Conservation (phyloP, 2,797 vertebrate genomes). For the Gallinago solitaria region DNA sequence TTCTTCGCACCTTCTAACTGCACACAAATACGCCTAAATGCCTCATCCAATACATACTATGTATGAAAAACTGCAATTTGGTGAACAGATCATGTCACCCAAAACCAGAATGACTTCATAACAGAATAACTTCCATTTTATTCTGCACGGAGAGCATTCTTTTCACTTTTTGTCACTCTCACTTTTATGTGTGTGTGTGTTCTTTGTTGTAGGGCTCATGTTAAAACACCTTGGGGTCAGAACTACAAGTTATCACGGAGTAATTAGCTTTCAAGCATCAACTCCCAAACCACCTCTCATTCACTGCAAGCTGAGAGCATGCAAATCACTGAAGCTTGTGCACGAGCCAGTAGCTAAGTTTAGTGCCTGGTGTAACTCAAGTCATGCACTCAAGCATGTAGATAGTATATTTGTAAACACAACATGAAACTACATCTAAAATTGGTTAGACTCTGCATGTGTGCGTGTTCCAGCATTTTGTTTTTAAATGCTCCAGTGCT, state of each 20-base stretch:
- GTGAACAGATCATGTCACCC: neutral
- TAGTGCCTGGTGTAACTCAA: neutral
- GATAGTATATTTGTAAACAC: neutral
- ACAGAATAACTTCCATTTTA: neutral
- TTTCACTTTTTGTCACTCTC: neutral
- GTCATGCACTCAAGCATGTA: neutral
- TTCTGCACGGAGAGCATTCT: neutral
- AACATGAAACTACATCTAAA: neutral
- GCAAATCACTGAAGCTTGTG: neutral
- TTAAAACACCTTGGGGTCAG: neutral
- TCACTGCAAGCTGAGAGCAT: neutral
- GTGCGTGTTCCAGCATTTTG: neutral
- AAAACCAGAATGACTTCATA: neutral
- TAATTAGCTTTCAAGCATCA: neutral
- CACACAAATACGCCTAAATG: neutral
- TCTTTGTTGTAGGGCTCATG: rapidly evolving
- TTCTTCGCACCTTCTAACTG: neutral
- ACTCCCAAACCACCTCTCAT: neutral
- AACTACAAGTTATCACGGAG: neutral
- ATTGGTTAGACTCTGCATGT: neutral
- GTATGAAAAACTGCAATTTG: neutral
- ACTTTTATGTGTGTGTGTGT: neutral
- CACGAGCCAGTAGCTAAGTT: neutral
- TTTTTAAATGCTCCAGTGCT: neutral
- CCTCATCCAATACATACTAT: neutral